phyloP scores from a whole-genome alignment of 2,888 invertebrate species.

The Smittia sp. region DNA sequence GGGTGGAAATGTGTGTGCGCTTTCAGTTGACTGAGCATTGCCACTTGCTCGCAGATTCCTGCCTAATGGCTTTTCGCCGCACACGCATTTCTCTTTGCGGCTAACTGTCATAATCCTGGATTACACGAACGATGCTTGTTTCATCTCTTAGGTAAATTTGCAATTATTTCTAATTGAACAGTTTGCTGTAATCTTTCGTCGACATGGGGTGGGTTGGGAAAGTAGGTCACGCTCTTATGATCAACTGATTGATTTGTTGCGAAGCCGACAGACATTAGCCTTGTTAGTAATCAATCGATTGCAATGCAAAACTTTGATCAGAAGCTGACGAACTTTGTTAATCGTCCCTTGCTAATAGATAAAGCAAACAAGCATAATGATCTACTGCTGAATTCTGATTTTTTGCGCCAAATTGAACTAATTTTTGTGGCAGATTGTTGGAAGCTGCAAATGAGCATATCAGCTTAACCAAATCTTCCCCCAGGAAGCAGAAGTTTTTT shows the following conservation, averaged over 20 bases:
- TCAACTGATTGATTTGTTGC: too few relatives aligned
- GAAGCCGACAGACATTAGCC: not conserved
- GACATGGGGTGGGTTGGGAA: too few relatives aligned
- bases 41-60: conserved; percentile 18
- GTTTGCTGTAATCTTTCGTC: not conserved
- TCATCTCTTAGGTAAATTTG: conserved; percentile 19
- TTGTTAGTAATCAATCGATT: too few relatives aligned
- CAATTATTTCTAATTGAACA: conserved; percentile 29
- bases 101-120: conserved; percentile 36
- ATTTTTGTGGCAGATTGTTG: conserved; percentile 21
- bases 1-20: conserved; percentile 30
- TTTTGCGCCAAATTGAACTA: conserved; percentile 40
- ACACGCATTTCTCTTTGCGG: not conserved
- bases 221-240: too few relatives aligned
- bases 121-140: not conserved
- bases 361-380: conserved; percentile 30
- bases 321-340: not conserved
- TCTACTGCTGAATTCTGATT: not conserved
- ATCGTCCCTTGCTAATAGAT: conserved; percentile 17
- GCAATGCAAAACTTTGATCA: too few relatives aligned
- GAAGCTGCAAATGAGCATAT: conserved; percentile 38
- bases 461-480: conserved; percentile 21
- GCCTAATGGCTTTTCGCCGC: conserved; percentile 16
- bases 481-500: conserved; percentile 22
- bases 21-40: conserved; percentile 26